These are phyloP conservation scores for Procavia capensis DNA, from an alignment of 2,113 vertebrate genomes.

Conservation along the genomic window DNA sequence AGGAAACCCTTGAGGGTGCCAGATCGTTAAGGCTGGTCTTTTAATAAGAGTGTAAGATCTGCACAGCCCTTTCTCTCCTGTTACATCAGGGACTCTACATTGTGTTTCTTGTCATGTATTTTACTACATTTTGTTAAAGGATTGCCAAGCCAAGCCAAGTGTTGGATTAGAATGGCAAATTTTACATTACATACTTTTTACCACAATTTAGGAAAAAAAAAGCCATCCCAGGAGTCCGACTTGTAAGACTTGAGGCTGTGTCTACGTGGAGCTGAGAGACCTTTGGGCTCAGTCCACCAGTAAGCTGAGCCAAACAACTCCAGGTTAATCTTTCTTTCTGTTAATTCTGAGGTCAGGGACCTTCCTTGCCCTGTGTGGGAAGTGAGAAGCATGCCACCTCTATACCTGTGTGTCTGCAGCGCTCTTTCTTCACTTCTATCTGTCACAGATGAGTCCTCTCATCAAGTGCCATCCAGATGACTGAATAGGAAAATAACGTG, in stretches of 20 bases:
- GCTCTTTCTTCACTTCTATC: not conserved
- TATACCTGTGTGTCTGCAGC: not conserved
- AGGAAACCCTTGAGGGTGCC: no score
- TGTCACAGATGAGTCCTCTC: not conserved
- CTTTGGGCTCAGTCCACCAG: slow-evolving; percentile 28
- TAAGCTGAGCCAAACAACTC: not conserved
- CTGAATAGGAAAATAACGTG: not conserved
- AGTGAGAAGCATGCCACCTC: not conserved
- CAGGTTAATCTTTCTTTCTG: slow-evolving; percentile 4
- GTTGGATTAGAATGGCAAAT: no score
- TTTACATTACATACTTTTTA: no score
- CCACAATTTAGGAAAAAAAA: no score
- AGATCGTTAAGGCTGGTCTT: no score
- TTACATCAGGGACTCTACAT: no score
- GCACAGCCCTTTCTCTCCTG: no score
- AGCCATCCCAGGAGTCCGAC: not conserved
- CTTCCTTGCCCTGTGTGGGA: not conserved
- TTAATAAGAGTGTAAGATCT: no score
- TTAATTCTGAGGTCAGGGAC: slow-evolving; percentile 23
- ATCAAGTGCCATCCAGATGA: not conserved
- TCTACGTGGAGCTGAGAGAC: not conserved
- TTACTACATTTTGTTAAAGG: no score
- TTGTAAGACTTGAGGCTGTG: not conserved
- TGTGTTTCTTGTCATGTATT: no score
- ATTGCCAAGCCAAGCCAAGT: no score